Evolutionary conservation across 2,888 invertebrate species (phyloP).

Genomic region (Diploptera punctata): DNA sequence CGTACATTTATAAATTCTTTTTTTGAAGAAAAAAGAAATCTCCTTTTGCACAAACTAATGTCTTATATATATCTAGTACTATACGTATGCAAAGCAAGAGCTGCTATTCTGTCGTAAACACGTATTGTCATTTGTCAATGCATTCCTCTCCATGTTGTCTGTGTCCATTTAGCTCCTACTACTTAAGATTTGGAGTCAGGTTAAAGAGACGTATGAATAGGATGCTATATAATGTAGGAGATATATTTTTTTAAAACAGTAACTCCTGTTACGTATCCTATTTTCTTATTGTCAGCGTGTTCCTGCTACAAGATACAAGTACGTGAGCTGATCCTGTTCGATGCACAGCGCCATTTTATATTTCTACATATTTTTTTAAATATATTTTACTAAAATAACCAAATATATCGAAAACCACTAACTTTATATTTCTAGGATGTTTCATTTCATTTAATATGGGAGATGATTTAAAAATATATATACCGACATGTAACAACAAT

Average conservation of each 20-base stretch:
- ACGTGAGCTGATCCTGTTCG: not conserved
- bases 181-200: not conserved
- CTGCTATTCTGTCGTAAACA: not conserved
- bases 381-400: no score
- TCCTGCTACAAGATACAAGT: not conserved
- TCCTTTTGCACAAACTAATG: not conserved
- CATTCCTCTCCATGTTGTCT: not conserved
- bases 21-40: no score
- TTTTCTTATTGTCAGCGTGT: not conserved
- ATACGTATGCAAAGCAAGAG: not conserved
- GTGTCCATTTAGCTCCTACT: not conserved
- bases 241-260: no score
- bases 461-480: no score
- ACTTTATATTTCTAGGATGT: no score
- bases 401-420: no score
- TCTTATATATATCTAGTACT: not conserved
- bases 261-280: no score
- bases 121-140: slow-evolving; percentile 4
- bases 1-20: not conserved
- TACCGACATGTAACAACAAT: no score
- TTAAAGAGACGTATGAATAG: not conserved
- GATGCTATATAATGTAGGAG: not conserved
- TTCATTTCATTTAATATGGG: no score
- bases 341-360: not conserved
- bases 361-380: no score